Base-by-base conservation (phyloP, 2,888 invertebrate genomes). In the Willowsia nigromaculata region DNA sequence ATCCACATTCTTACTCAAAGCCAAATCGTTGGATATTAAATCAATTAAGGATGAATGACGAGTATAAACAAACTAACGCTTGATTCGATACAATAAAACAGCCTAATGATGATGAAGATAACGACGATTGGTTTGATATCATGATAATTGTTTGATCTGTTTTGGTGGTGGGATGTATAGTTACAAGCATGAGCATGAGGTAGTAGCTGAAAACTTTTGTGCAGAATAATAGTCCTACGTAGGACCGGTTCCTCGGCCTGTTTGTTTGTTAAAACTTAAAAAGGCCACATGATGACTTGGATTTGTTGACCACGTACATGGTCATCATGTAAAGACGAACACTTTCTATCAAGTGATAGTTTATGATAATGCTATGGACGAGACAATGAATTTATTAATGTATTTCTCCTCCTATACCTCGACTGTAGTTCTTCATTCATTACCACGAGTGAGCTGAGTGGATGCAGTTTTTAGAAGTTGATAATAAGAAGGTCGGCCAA, bases 211-310 rank as follows among this genome's bases (percentile, higher is more conserved):
- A 65, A 1, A 65, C 33, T 3, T 1, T 18, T 18, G 15, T 25
- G 62, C 11, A 33, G 33, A 7, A 37, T 68, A 68, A 5, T 33
- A 13, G n/a, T n/a, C n/a, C n/a, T 3, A 65, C n/a, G 62, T 33
- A 65, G 62, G 87, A 87, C 87, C 87, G 87, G 87, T 87, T 81
- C 81, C 68, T 65, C 86, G 53, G 85, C 85, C 59, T 59, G 33
- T 53, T 7, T 30, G 37, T 85, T 74, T 33, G 40, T 27, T 59
- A 59, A 22, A 56, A 71, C 43, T 80, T 81, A 53, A 87, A 86
- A 87, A 86, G 86, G 80, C 40, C 65, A 68, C 50, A 33, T 18
- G n/a, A n/a, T n/a, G 7, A 59, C 62, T 80, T 56, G 65, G 33
- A 18, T 74, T 56, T 47, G 50, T 56, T 83, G 68, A n/a, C 62